Base-by-base conservation (phyloP, 2,797 vertebrate species). In the Erethizon dorsatum region DNA sequence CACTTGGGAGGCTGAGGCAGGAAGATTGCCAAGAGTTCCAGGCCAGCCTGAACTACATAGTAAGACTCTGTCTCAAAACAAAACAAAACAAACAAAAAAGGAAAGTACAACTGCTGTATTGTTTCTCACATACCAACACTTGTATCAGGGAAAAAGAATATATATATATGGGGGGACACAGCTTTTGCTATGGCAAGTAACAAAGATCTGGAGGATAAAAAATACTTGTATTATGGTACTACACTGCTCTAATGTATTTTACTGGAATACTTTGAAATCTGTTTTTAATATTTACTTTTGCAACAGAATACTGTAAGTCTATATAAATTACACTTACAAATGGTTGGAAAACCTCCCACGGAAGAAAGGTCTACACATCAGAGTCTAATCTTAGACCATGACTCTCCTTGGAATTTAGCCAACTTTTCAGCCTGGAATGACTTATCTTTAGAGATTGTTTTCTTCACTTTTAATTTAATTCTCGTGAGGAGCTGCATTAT, bases 361-460 rank as follows among this genome's bases (percentile, higher is more conserved):
- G 73, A 79, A 80, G 45, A 86, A 69, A 89, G 50, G 24, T 61
- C 80, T 93, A 33, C 61, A 17, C 31, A 71, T 79, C 87, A 84
- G 59, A 57, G 26, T 78, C 96, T 94, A 85, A 96, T 91, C 31
- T 96, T 95, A 89, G 93, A 88, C 47, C 47, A 47, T 71, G 84
- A 92, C 80, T 88, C 37, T 10, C 37, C 59, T 13, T 78, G 56
- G 54, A 87, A 56, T 47, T 83, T n/a, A 91, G 65, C 84, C 90
- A 69, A 54, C 33, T 93, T 91, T 96, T 93, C 85, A 80, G 10
- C 10, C 26, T 56, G 15, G 52, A 37, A 65, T 57, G 52, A 79
- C n/a, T 94, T 95, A 83, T 41, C 65, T 59, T 86, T 73, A 61
- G 24, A 89, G 14, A 52, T 10, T 52, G 13, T 79, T 18, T 69